A percentile compares a stretch with the other conserved stretches of the same genome.
phyloP scores from a whole-genome alignment of 2,113 vertebrate genomes.

The Saimiri boliviensis region DNA sequence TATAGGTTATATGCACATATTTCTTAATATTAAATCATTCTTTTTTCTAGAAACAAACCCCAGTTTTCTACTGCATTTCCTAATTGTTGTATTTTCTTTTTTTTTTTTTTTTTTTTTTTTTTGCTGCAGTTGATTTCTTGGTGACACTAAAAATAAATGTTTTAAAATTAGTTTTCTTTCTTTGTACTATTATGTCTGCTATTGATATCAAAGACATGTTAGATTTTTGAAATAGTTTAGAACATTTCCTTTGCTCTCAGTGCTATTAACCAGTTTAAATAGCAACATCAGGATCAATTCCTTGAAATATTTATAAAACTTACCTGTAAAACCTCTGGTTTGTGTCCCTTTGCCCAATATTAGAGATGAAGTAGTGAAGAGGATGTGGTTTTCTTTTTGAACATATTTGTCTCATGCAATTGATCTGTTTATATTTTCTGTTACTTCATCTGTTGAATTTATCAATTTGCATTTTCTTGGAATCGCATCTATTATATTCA shows the following conservation, averaged over 20 bases:
- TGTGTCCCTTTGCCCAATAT: not conserved
- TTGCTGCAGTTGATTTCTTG: not conserved
- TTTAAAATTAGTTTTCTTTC: slow-evolving; percentile 47
- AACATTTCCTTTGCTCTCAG: slow-evolving; percentile 9
- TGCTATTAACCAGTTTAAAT: slow-evolving; percentile 19
- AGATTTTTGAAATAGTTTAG: slow-evolving; percentile 46
- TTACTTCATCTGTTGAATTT: not conserved
- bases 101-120: not conserved
- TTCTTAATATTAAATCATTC: not conserved
- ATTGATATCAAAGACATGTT: not conserved
- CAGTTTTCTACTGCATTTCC: not conserved
- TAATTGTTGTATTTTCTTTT: not conserved
- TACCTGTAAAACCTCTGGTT: not conserved
- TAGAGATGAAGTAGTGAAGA: not conserved
- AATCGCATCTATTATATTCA: not conserved
- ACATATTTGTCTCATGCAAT: not conserved
- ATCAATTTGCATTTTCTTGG: not conserved
- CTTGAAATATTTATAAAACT: slow-evolving; percentile 11
- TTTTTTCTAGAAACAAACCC: not conserved
- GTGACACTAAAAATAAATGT: slow-evolving; percentile 25
- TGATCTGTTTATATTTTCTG: not conserved
- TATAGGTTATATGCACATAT: not conserved
- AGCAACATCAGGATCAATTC: not conserved
- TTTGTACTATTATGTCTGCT: not conserved
- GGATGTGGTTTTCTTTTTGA: not conserved